These are phyloP conservation scores for Hirtodrosophila histrioides DNA, from an alignment of 2,888 invertebrate species.

Conservation along the genomic window DNA sequence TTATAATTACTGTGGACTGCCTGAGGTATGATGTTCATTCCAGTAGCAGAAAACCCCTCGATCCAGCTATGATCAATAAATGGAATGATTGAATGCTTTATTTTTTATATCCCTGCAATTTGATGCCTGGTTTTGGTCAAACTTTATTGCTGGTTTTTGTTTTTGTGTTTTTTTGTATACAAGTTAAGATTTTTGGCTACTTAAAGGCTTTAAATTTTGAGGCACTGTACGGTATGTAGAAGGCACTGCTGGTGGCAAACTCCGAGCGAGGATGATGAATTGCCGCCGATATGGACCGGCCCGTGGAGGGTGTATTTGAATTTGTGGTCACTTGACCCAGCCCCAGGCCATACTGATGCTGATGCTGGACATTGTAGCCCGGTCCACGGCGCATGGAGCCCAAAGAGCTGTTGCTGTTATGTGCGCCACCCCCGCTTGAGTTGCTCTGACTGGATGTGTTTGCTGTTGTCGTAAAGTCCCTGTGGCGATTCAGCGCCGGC, in stretches of 20 bases:
- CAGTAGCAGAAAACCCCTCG: no score
- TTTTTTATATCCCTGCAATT: conserved; percentile 7
- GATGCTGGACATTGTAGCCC: conserved; percentile 15
- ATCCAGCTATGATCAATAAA: no score
- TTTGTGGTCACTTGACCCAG: conserved; percentile 43
- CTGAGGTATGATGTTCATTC: no score
- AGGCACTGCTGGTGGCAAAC: conserved; percentile 69
- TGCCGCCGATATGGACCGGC: conserved; percentile 83
- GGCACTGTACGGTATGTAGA: conserved; percentile 83
- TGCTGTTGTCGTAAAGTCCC: conserved; percentile 54
- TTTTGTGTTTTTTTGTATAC: conserved; percentile 29
- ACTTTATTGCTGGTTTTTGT: conserved; percentile 40
- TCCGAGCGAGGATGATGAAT: conserved; percentile 75
- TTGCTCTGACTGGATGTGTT: conserved; percentile 58
- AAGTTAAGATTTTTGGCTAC: conserved; percentile 64
- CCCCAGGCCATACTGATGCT: conserved; percentile 25
- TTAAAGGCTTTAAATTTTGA: conserved; percentile 83
- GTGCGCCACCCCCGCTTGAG: conserved; percentile 46
- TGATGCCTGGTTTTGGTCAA: conserved; percentile 11
- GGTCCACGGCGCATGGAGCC: conserved; percentile 5
- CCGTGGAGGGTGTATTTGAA: conserved; percentile 75
- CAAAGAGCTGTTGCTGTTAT: conserved; percentile 47
- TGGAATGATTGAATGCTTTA: background rate
- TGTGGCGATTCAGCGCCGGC: conserved; percentile 76
- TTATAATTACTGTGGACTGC: no score